A percentile compares a stretch with the other conserved stretches of the same genome.
These are phyloP conservation scores for Odontophorus gujanensis DNA, from an alignment of 2,113 vertebrate species.

Conservation along the genomic window DNA sequence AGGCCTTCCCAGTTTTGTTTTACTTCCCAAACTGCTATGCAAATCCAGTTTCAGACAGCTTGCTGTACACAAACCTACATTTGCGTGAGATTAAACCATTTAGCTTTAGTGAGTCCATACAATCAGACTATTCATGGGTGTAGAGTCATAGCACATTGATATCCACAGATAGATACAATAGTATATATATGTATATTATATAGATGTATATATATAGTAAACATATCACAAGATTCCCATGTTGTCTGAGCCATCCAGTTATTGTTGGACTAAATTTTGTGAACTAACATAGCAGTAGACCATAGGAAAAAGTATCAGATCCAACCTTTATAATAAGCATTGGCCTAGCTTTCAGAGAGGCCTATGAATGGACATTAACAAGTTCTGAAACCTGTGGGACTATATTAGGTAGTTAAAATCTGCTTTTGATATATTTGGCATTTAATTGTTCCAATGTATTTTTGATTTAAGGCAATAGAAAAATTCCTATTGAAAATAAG, in stretches of 20 bases:
- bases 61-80: background rate
- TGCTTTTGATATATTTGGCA: background rate
- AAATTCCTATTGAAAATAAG: background rate
- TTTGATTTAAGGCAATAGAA: background rate
- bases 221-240: background rate
- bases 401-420: background rate
- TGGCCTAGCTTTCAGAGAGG: background rate
- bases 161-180: background rate
- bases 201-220: background rate
- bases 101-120: background rate
- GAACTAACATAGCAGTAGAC: background rate
- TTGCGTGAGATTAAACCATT: background rate
- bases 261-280: background rate
- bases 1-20: background rate
- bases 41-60: background rate
- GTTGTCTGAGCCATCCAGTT: background rate
- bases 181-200: no score
- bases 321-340: background rate
- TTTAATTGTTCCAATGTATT: background rate
- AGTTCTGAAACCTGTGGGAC: background rate
- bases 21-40: background rate
- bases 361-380: background rate
- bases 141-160: background rate
- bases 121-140: background rate
- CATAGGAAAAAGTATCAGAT: background rate